These are phyloP conservation scores for Gadus macrocephalus DNA, from an alignment of 2,113 vertebrate genomes.

Conservation along the genomic window DNA sequence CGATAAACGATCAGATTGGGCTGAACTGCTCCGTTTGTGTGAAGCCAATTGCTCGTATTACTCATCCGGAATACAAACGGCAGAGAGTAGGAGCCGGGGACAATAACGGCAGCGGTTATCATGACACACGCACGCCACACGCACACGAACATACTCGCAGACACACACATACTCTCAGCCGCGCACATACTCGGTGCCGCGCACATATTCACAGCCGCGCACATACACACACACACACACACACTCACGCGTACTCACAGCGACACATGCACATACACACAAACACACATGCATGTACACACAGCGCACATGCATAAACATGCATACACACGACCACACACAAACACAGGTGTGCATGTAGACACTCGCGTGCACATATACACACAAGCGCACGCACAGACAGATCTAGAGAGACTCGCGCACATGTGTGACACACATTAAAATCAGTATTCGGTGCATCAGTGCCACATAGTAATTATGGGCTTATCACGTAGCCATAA, in stretches of 20 bases:
- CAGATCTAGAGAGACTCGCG: no score
- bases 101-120: conserved; percentile 59
- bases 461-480: no score
- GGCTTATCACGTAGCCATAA: no score
- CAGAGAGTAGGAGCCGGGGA: conserved; percentile 24
- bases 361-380: no score
- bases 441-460: no score
- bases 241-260: background rate
- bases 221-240: no score
- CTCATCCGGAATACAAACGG: conserved; percentile 36
- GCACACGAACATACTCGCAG: background rate
- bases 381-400: no score
- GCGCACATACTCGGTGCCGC: conserved; percentile 24
- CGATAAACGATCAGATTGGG: conserved; percentile 6
- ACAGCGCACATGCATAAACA: background rate
- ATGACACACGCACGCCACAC: conserved; percentile 30
- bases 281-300: conserved; percentile 20
- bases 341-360: background rate
- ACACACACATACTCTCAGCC: background rate
- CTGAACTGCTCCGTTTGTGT: background rate
- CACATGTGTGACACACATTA: no score
- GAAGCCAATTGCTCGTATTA: conserved; percentile 24
- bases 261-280: background rate
- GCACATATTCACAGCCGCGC: background rate
- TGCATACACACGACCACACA: conserved; percentile 3